Conservation (phyloP, 2,888 invertebrate genomes). For the Scaptomyza caliginosa region DNA sequence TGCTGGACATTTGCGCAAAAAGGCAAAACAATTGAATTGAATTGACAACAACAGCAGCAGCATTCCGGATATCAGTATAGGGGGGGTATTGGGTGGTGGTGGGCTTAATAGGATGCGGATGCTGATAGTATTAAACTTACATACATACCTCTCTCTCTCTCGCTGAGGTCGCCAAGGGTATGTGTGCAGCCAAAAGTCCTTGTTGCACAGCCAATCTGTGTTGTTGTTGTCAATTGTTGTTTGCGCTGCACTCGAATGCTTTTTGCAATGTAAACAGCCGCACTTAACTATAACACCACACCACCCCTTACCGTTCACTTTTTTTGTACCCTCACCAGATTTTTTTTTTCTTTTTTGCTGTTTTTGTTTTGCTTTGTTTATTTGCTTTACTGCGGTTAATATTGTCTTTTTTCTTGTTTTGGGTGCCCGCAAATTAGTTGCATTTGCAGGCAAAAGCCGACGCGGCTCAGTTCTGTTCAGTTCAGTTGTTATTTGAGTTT, state of each 20-base stretch:
- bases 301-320: constrained; percentile 38
- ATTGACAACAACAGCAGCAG: constrained; percentile 59
- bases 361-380: constrained; percentile 57
- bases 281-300: constrained; percentile 19
- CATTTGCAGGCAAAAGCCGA: constrained; percentile 50
- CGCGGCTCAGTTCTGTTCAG: constrained; percentile 39
- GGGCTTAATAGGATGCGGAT: constrained; percentile 37
- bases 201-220: constrained; percentile 61
- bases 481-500: constrained; percentile 58
- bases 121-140: constrained; percentile 73
- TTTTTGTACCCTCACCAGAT: constrained; percentile 7
- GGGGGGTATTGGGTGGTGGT: constrained; percentile 2
- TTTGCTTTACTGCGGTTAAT: constrained; percentile 72
- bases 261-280: constrained; percentile 77
- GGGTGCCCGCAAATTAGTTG: constrained; percentile 68
- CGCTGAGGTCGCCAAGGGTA: constrained; percentile 55
- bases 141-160: constrained; percentile 53
- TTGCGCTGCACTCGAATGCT: constrained; percentile 76
- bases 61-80: background rate
- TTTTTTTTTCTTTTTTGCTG: constrained; percentile 11
- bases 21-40: constrained; percentile 76
- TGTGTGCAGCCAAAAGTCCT: constrained; percentile 58
- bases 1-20: constrained; percentile 76
- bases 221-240: constrained; percentile 56
- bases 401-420: constrained; percentile 37